phyloP scores from a whole-genome alignment of 2,797 vertebrate species.

The Cetoscarus ocellatus region DNA sequence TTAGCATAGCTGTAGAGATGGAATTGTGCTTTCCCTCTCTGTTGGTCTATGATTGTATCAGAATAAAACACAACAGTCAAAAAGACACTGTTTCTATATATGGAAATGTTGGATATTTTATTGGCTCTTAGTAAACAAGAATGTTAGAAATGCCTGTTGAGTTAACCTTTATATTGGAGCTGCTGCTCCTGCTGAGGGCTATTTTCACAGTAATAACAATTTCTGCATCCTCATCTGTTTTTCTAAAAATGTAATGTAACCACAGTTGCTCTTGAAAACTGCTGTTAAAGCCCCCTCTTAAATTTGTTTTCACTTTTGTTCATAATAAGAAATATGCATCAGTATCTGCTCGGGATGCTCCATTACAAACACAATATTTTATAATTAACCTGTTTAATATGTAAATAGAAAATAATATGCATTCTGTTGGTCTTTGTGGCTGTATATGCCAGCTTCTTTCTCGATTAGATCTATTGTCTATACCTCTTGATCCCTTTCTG shows the following conservation, averaged over 20 bases:
- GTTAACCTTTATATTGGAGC: background rate
- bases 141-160: background rate
- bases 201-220: background rate
- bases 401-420: no score
- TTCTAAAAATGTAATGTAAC: background rate
- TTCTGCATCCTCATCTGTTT: background rate
- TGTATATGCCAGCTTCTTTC: no score
- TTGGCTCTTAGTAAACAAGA: conserved; percentile 17
- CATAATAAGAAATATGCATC: background rate
- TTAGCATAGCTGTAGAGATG: conserved; percentile 33
- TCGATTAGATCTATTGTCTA: no score
- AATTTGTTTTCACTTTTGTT: background rate
- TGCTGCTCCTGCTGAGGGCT: background rate
- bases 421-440: no score
- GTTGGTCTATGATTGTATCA: conserved; percentile 1
- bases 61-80: conserved; percentile 2
- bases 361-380: background rate
- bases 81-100: conserved; percentile 9
- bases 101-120: background rate
- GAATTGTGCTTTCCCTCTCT: conserved; percentile 11
- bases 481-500: no score
- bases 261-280: background rate
- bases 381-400: no score
- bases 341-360: no score
- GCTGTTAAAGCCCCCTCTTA: background rate